phyloP scores from a whole-genome alignment of 2,888 invertebrate genomes.

The Rhagophthalmus giganteus region DNA sequence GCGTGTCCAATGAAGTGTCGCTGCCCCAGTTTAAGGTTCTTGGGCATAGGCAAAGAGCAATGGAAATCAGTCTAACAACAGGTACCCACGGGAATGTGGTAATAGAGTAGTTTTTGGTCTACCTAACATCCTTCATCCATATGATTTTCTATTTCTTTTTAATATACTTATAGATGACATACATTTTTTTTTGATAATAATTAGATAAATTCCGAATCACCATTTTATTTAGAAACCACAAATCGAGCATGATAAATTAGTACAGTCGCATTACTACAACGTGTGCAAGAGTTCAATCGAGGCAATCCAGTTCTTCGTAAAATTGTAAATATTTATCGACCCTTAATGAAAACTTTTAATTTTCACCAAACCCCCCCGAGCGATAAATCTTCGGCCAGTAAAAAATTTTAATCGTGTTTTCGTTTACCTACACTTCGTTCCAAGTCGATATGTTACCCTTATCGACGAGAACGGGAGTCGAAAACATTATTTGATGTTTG shows the following conservation, averaged over 20 bases:
- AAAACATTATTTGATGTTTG: no score
- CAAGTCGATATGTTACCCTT: not conserved
- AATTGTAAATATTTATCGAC: constrained; percentile 3
- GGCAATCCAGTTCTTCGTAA: no score
- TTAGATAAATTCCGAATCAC: not conserved
- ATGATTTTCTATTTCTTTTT: constrained; percentile 25
- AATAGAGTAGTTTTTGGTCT: constrained; percentile 33
- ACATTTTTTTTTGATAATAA: no score
- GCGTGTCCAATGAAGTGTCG: constrained; percentile 93
- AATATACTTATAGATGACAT: constrained; percentile 5
- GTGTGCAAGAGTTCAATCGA: no score
- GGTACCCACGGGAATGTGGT: constrained; percentile 65
- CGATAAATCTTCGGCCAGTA: not conserved
- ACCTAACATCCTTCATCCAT: constrained; percentile 28
- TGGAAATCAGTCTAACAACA: constrained; percentile 96
- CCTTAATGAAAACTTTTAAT: not conserved
- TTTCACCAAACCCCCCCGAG: not conserved
- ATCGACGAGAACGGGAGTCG: no score
- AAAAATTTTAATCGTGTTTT: not conserved
- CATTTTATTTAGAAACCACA: not conserved
- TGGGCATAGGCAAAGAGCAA: constrained; percentile 93
- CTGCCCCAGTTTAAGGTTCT: constrained; percentile 98
- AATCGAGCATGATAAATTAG: not conserved
- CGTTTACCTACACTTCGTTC: not conserved
- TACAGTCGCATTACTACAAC: not conserved